phyloP scores from a whole-genome alignment of 1,140 invertebrate species.

The Phocides pigmalion region DNA sequence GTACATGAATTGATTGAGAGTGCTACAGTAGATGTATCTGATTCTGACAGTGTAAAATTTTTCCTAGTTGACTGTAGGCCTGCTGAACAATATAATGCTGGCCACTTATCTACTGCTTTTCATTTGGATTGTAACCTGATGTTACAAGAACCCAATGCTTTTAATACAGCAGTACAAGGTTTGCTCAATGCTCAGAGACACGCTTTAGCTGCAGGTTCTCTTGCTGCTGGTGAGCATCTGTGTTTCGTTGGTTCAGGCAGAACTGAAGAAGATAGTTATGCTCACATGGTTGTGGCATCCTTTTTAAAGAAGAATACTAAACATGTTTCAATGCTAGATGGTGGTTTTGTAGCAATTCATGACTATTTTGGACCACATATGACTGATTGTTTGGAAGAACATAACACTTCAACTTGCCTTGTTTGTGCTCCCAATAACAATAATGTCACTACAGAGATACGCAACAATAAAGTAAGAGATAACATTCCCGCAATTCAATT shows the following conservation, averaged over 20 bases:
- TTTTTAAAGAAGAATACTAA: constrained; percentile 97
- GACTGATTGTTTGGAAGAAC: constrained; percentile 91
- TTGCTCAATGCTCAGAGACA: constrained; percentile 95
- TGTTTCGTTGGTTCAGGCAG: constrained; percentile 98
- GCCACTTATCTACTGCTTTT: constrained; percentile 98
- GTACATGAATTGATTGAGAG: constrained; percentile 93
- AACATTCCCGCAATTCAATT: constrained; percentile 86
- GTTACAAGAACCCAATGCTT: constrained; percentile 97
- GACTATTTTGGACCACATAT: constrained; percentile 92
- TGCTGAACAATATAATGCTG: constrained; percentile 98
- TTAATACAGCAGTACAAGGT: constrained; percentile 97
- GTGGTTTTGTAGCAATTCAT: constrained; percentile 96
- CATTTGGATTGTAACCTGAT: constrained; percentile 98
- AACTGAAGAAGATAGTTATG: constrained; percentile 97
- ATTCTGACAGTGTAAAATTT: constrained; percentile 90
- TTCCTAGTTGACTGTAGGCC: constrained; percentile 99
- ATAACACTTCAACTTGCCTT: constrained; percentile 90
- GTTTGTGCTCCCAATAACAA: constrained; percentile 89
- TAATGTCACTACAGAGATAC: constrained; percentile 63
- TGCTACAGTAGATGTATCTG: constrained; percentile 86
- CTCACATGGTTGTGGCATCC: constrained; percentile 98
- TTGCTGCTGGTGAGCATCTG: constrained; percentile 97
- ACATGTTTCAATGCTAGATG: constrained; percentile 96
- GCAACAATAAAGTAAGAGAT: constrained; percentile 59
- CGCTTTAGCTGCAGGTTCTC: constrained; percentile 93